Evolutionary conservation across 2,888 invertebrate species (phyloP).

Genomic region (Lasioglossum leucozonium): DNA sequence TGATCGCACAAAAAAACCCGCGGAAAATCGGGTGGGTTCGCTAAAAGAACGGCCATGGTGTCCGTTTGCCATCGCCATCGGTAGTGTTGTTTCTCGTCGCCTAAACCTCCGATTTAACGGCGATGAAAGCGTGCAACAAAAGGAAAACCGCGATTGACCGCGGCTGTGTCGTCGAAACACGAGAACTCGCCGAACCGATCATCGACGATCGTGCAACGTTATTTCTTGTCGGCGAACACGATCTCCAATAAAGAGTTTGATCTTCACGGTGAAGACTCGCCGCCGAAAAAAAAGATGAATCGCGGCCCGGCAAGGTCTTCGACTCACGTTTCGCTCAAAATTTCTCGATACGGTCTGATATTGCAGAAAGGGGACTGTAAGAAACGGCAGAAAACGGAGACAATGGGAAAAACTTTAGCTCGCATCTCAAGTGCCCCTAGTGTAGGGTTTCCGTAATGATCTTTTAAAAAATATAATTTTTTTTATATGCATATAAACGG

Average conservation of each 20-base stretch:
- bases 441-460: too few species aligned
- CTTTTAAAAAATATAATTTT: too few species aligned
- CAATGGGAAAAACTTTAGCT: not conserved
- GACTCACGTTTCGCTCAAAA: constrained; percentile 46
- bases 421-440: not conserved
- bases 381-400: not conserved
- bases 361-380: constrained; percentile 29
- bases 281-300: constrained; percentile 1
- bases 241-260: constrained; percentile 40
- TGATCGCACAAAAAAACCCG: not conserved
- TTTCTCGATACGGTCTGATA: constrained; percentile 44
- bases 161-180: constrained; percentile 32
- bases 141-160: constrained; percentile 26
- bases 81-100: not conserved
- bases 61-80: not conserved
- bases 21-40: not conserved
- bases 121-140: constrained; percentile 27
- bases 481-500: too few species aligned
- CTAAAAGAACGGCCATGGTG: not conserved
- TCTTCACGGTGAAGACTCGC: constrained; percentile 41
- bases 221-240: constrained; percentile 35
- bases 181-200: constrained; percentile 41
- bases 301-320: constrained; percentile 16
- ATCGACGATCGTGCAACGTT: constrained; percentile 37
- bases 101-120: constrained; percentile 8